A percentile compares a stretch with the other conserved stretches of the same genome.
Evolutionary conservation across 2,888 invertebrate species (phyloP).

Genomic region (Drosophila algonquin): DNA sequence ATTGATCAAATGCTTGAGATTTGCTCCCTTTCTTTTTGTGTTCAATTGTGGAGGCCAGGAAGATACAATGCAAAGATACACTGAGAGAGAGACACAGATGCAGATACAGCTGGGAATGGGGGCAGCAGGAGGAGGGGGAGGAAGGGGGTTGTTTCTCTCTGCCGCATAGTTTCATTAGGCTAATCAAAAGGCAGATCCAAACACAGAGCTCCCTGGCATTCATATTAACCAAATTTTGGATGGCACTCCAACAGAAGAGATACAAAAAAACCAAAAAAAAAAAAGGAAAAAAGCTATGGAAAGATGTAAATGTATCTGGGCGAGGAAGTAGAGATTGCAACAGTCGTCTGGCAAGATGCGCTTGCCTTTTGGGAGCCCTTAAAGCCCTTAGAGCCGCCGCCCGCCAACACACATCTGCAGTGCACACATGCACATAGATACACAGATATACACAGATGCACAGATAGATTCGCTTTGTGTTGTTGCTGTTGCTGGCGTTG

Average conservation of each 20-base stretch:
- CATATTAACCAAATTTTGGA: constrained; percentile 76
- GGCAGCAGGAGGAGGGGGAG: neutral
- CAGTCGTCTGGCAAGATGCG: constrained; percentile 60
- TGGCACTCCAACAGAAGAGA: constrained; percentile 47
- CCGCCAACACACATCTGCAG: constrained; percentile 59
- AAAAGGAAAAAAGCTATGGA: neutral
- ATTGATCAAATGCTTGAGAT: constrained; percentile 81
- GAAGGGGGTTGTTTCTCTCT: constrained; percentile 27
- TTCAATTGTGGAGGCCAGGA: constrained; percentile 67
- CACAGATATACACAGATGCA: constrained; percentile 6
- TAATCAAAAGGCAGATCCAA: constrained; percentile 68
- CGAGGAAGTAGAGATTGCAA: constrained; percentile 22
- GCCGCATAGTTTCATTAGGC: constrained; percentile 77
- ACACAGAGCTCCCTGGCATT: constrained; percentile 17
- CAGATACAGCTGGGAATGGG: constrained; percentile 29
- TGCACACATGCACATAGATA: constrained; percentile 3
- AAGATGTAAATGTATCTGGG: constrained; percentile 2
- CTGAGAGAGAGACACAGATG: constrained; percentile 32
- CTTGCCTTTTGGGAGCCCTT: constrained; percentile 59
- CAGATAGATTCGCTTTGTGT: constrained; percentile 51
- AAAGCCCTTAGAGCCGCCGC: constrained; percentile 57
- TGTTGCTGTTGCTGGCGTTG: constrained; percentile 14
- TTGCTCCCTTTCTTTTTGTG: constrained; percentile 45
- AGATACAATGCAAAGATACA: neutral
- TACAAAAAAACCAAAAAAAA: constrained; percentile 9